Base-by-base conservation (phyloP, 2,113 vertebrate species). In the Leuciscus idus region DNA sequence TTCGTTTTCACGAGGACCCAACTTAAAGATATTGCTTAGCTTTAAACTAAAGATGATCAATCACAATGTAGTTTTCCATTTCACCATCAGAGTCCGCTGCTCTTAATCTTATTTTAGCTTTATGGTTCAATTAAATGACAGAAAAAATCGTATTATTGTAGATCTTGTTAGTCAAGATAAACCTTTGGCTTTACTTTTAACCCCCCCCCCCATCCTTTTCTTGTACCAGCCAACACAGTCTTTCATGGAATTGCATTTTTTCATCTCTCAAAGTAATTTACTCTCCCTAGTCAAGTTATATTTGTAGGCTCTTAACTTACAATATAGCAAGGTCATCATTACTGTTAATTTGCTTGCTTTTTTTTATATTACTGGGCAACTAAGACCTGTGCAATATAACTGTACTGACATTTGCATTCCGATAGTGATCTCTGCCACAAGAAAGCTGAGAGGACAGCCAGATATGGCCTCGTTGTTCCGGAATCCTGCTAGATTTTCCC, bases 351-450 rank as follows among this genome's bases (percentile, higher is more conserved):
- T 78, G 28, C 36, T 43, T 33, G 30, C 2, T 30, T 62, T 26
- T 4, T 28, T 33, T 30, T 3, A 81, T 30, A 23, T 43, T 80
- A 43, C 12, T 79, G 21, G 50, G 28, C 6, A 55, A 28, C 46
- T 15, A 9, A 77, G 74, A 6, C 75, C 6, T 17, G 46, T 77
- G 15, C 21, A 23, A 48, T 57, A 59, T 28, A 79, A 50, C 61
- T 19, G 15, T 12, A 82, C 59, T 66, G 36, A 48, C 23, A 50
- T 82, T 68, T 82, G 80, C 62, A 82, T 50, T 82, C 2, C 36
- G 19, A 70, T 83, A 83, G 28, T 33, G 46, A 70, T 83, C 81
- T 70, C 26, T n/a, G 21, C n/a, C 61, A 46, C 59, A 55, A 17
- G 23, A 64, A 81, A 81, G 39, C 33, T 48, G 79, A 81, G 11